These are phyloP conservation scores for Eupleurogrammus muticus DNA, from an alignment of 2,797 vertebrate genomes.

Conservation along the genomic window DNA sequence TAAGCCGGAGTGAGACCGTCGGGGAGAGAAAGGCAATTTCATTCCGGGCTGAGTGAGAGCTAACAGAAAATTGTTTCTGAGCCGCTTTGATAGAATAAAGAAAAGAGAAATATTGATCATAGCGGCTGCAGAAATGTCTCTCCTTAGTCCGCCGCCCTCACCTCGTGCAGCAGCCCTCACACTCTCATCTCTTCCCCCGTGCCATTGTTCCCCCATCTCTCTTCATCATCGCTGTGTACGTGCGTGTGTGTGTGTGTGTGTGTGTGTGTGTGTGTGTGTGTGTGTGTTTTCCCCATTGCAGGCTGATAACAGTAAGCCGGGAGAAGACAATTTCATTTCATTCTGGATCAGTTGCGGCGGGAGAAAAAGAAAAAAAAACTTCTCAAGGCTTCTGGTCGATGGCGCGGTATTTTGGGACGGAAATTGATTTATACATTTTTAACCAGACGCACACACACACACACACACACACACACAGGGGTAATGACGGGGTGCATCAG, in stretches of 20 bases:
- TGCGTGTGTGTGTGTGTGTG: conserved; percentile 11
- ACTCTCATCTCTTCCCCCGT: conserved; percentile 30
- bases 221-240: conserved; percentile 36
- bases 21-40: conserved; percentile 41
- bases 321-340: conserved; percentile 62
- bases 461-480: no score
- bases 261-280: conserved; percentile 16
- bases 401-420: conserved; percentile 53
- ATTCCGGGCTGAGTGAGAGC: conserved; percentile 51
- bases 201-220: conserved; percentile 38
- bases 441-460: conserved; percentile 51
- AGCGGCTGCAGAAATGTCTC: conserved; percentile 53
- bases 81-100: conserved; percentile 61
- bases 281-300: conserved; percentile 38
- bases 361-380: conserved; percentile 17
- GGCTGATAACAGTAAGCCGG: conserved; percentile 51
- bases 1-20: conserved; percentile 10
- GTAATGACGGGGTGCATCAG: no score
- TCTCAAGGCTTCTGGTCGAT: conserved; percentile 43
- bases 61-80: conserved; percentile 70
- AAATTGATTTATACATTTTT: conserved; percentile 77
- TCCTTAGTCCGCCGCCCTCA: conserved; percentile 38
- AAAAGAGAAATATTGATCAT: conserved; percentile 75
- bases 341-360: conserved; percentile 45
- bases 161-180: not conserved